Evolutionary conservation across 2,113 vertebrate genomes (phyloP).

Genomic region (Oncorhynchus clarkii): DNA sequence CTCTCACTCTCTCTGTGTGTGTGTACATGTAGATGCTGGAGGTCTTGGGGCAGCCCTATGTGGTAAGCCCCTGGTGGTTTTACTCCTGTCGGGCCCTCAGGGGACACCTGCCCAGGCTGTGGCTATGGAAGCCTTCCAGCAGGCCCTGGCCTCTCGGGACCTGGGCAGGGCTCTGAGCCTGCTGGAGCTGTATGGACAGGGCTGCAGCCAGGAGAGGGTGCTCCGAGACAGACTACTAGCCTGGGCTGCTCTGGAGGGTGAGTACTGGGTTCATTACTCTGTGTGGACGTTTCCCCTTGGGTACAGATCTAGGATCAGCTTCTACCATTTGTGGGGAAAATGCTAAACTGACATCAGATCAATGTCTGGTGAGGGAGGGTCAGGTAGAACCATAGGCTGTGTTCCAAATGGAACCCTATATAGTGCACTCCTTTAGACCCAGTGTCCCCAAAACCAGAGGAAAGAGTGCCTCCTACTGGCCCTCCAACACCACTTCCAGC

Average conservation of each 20-base stretch:
- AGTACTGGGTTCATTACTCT: slow-evolving; percentile 24
- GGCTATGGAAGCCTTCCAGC: slow-evolving; percentile 79
- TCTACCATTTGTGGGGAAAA: no score
- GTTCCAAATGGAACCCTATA: no score
- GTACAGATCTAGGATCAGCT: no score
- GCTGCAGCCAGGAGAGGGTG: slow-evolving; percentile 68
- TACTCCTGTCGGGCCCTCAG: slow-evolving; percentile 85
- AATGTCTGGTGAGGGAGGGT: no score
- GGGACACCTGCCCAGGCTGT: slow-evolving; percentile 68
- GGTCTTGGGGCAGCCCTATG: slow-evolving; percentile 72
- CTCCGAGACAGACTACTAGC: slow-evolving; percentile 84
- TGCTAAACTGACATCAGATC: no score
- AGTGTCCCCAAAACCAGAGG: no score
- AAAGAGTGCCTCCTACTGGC: no score
- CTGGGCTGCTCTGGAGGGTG: slow-evolving; percentile 83
- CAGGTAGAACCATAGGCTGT: no score
- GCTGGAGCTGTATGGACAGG: slow-evolving; percentile 79
- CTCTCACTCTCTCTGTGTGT: no score
- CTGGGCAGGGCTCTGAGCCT: slow-evolving; percentile 80
- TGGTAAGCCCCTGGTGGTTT: slow-evolving; percentile 71
- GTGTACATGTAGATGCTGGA: not conserved
- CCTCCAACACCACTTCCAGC: no score
- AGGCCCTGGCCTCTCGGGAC: slow-evolving; percentile 76
- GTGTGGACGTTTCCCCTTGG: no score
- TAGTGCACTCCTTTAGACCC: no score